Conservation (phyloP, 2,113 vertebrate species). For the Brienomyrus brachyistius region DNA sequence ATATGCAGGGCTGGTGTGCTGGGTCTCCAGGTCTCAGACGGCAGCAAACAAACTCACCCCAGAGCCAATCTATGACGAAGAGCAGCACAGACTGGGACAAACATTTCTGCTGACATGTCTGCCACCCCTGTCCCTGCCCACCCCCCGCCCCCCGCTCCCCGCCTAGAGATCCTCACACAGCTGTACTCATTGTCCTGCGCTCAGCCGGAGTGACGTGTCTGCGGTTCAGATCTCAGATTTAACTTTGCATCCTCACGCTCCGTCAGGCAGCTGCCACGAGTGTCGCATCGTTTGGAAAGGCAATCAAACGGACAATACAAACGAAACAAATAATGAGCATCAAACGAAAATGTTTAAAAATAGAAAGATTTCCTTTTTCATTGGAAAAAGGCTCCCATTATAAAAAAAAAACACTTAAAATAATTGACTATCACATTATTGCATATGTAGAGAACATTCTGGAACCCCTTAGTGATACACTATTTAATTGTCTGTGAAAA, state of each 20-base stretch:
- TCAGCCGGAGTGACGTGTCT: constrained; percentile 36
- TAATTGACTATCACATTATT: not conserved
- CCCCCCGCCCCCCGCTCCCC: constrained; percentile 30
- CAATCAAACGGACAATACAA: not conserved
- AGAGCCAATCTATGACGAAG: constrained; percentile 17
- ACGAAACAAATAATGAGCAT: not conserved
- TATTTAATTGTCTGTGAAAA: not conserved
- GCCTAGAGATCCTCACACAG: constrained; percentile 36
- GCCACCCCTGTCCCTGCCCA: constrained; percentile 30
- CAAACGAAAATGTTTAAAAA: not conserved
- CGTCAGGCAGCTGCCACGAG: not conserved
- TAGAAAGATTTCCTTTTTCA: not conserved
- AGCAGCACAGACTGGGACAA: constrained; percentile 36
- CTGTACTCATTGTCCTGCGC: constrained; percentile 42
- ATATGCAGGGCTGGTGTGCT: not conserved
- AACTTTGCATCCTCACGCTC: not conserved
- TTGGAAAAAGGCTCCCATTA: not conserved
- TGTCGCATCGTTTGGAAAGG: not conserved
- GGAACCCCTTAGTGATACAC: not conserved
- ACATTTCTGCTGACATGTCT: constrained; percentile 56
- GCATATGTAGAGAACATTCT: not conserved
- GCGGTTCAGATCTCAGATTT: not conserved
- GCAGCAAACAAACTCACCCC: not conserved
- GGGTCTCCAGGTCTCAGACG: too few species aligned
- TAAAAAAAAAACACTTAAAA: not conserved